Evolutionary conservation across 2,113 vertebrate genomes (phyloP).

Genomic region (Gavialis gangeticus): DNA sequence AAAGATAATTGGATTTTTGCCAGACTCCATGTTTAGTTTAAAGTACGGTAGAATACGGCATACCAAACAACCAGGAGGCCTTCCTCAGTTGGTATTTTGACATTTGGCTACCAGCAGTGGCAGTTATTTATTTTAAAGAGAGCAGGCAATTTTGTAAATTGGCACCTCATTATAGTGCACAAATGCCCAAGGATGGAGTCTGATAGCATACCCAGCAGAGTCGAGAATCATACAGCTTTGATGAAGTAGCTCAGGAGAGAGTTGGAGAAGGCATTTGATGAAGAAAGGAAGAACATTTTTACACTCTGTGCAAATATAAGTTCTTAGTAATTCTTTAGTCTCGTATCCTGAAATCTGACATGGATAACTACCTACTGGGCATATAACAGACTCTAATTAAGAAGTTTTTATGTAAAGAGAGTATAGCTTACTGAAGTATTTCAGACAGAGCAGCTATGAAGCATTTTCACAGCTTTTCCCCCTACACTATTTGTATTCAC

Average conservation of each 20-base stretch:
- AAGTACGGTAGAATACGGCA: background rate
- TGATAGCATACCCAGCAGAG: fast-evolving
- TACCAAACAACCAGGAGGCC: background rate
- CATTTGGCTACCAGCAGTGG: background rate
- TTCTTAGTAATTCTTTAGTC: slow-evolving; percentile 35
- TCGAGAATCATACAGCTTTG: background rate
- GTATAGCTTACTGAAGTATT: background rate
- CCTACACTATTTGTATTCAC: slow-evolving; percentile 3
- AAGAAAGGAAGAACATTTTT: slow-evolving; percentile 1
- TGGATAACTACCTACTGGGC: background rate
- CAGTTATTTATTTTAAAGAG: background rate
- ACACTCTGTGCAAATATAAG: slow-evolving; percentile 2
- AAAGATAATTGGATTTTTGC: background rate
- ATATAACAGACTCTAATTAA: background rate
- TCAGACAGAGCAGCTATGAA: slow-evolving; percentile 3
- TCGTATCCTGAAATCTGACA: slow-evolving; percentile 28
- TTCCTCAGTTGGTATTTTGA: background rate
- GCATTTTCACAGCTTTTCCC: background rate
- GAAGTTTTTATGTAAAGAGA: slow-evolving; percentile 7
- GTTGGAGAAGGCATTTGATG: background rate
- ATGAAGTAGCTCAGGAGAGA: background rate
- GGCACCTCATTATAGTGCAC: background rate
- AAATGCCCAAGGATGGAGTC: background rate
- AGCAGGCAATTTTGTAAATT: background rate
- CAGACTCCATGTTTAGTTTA: background rate